phyloP scores from a whole-genome alignment of 1,140 invertebrate genomes.

The Fopius arisanus region DNA sequence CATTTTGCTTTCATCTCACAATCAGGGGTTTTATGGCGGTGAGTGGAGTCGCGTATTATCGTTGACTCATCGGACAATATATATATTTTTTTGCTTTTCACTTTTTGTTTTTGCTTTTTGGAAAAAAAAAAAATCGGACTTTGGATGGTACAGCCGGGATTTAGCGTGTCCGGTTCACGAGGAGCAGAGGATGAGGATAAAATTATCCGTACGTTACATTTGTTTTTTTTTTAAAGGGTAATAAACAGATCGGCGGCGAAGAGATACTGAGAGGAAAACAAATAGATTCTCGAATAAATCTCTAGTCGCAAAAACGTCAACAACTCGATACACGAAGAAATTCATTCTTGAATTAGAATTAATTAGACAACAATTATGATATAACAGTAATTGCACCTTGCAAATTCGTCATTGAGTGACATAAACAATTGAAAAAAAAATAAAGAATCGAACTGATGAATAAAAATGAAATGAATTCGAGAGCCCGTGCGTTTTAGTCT shows the following conservation, averaged over 20 bases:
- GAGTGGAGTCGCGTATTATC: neutral
- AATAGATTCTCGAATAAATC: too few relatives aligned
- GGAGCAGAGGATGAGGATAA: constrained; percentile 6
- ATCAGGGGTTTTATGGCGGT: constrained; percentile 18
- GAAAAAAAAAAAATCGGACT: constrained; percentile 10
- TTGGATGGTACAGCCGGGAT: constrained; percentile 40
- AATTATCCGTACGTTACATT: neutral
- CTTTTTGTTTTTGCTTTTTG: neutral
- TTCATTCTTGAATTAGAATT: too few relatives aligned
- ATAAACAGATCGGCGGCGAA: constrained; percentile 30
- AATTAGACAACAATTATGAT: too few relatives aligned
- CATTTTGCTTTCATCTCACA: neutral
- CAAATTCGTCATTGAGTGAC: too few relatives aligned
- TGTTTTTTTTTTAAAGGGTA: neutral
- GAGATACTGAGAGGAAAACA: too few relatives aligned
- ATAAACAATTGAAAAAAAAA: too few relatives aligned
- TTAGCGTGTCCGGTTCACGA: constrained; percentile 58
- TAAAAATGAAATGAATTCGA: too few relatives aligned
- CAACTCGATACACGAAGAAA: too few relatives aligned
- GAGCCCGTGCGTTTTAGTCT: too few relatives aligned
- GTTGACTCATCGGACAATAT: neutral
- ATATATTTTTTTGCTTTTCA: neutral
- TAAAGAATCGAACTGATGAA: too few relatives aligned
- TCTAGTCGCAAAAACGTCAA: too few relatives aligned
- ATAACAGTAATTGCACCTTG: too few relatives aligned